Conservation (phyloP, 2,888 invertebrate species). For the Lasioglossum leucozonium region DNA sequence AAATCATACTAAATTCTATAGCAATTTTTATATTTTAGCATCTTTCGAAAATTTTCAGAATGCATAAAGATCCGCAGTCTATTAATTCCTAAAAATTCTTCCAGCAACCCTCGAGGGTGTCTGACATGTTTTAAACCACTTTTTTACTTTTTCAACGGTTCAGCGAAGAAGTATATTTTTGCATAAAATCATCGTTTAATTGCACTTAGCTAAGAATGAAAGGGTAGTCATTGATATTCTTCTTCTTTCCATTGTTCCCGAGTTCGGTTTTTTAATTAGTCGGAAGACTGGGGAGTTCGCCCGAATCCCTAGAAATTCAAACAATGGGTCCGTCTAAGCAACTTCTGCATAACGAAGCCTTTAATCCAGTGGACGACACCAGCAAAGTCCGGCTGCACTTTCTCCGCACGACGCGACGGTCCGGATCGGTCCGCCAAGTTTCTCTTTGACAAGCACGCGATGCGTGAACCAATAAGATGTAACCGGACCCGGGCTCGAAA, state of each 20-base stretch:
- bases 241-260: neutral
- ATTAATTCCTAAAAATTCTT: neutral
- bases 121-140: no score
- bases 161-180: neutral
- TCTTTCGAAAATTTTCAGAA: no score
- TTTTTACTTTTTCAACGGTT: neutral
- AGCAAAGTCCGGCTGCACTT: neutral
- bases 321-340: neutral
- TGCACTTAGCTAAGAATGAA: neutral
- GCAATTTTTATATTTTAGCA: no score
- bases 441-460: constrained; percentile 10
- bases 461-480: constrained; percentile 43
- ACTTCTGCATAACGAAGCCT: constrained; percentile 5
- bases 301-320: neutral
- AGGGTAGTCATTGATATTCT: neutral
- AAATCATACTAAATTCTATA: no score
- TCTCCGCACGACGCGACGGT: no score
- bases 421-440: no score
- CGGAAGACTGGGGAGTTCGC: neutral
- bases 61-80: no score
- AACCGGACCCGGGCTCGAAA: constrained; percentile 50
- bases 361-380: neutral
- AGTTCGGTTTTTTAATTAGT: neutral
- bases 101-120: no score
- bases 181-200: neutral